Conservation (phyloP, 2,797 vertebrate genomes). For the Chromis chromis region DNA sequence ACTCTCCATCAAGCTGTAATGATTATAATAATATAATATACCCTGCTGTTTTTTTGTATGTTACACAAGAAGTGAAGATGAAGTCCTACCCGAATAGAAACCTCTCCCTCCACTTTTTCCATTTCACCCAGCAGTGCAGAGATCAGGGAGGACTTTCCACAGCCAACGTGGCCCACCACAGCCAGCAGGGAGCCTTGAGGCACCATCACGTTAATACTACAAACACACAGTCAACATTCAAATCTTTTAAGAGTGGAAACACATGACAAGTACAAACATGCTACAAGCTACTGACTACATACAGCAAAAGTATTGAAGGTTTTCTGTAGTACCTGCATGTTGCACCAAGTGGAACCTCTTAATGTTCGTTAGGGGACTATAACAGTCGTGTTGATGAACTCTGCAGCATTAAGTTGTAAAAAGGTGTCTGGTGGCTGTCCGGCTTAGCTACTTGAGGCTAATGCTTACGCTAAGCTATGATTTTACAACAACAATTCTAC, state of each 20-base stretch:
- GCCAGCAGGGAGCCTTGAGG: constrained; percentile 93
- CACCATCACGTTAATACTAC: constrained; percentile 91
- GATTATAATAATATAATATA: neutral
- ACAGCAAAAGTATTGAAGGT: too few species aligned
- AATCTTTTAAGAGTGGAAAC: neutral
- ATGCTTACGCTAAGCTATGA: too few species aligned
- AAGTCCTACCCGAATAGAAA: constrained; percentile 88
- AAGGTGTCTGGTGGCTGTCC: too few species aligned
- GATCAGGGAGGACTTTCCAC: constrained; percentile 95
- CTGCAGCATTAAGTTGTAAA: too few species aligned
- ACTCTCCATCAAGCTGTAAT: neutral
- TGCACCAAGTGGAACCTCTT: too few species aligned
- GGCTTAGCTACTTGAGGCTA: too few species aligned
- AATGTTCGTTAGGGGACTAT: too few species aligned
- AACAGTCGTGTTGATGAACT: too few species aligned
- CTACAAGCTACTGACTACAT: too few species aligned
- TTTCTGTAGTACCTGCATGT: too few species aligned
- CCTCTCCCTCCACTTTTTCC: constrained; percentile 93
- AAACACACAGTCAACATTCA: constrained; percentile 40
- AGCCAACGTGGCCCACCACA: constrained; percentile 95
- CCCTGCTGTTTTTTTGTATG: neutral
- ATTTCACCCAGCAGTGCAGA: constrained; percentile 95
- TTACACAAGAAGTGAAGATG: neutral
- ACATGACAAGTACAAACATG: neutral
- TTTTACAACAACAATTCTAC: too few species aligned